These are phyloP conservation scores for Maniola hyperantus DNA, from an alignment of 2,888 invertebrate genomes.

Conservation along the genomic window DNA sequence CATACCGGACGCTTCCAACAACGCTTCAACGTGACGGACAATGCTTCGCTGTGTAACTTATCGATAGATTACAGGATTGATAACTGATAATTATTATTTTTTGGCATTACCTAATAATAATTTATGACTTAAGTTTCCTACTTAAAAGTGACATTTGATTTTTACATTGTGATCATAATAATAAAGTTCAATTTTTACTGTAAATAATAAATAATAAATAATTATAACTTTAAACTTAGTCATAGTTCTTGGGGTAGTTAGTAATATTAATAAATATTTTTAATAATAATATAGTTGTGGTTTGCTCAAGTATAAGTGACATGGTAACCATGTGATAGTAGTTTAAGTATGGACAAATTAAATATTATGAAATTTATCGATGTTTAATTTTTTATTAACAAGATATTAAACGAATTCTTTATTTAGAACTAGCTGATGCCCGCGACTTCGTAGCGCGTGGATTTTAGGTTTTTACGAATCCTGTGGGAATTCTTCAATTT, in stretches of 20 bases:
- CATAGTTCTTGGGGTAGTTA: not conserved
- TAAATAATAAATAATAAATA: slow-evolving; percentile 2
- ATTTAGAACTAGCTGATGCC: too few species aligned
- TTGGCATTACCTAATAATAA: not conserved
- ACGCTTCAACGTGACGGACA: too few species aligned
- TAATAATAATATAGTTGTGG: slow-evolving; percentile 19
- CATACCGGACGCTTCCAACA: too few species aligned
- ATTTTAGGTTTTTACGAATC: too few species aligned
- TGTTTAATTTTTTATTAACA: slow-evolving; percentile 6
- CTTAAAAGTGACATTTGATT: not conserved
- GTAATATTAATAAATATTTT: not conserved
- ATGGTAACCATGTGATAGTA: slow-evolving; percentile 28
- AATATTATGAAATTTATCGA: not conserved
- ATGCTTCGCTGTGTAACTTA: too few species aligned
- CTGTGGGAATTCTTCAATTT: too few species aligned
- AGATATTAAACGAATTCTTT: too few species aligned
- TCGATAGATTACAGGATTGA: too few species aligned
- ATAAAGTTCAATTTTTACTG: slow-evolving; percentile 2
- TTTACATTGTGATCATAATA: not conserved
- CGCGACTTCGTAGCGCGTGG: too few species aligned
- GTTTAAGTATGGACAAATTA: slow-evolving; percentile 22
- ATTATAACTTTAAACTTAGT: not conserved
- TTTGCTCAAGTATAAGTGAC: slow-evolving; percentile 28
- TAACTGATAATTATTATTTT: too few species aligned
- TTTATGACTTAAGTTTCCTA: not conserved